Base-by-base conservation (phyloP, 2,113 vertebrate genomes). In the Chamaea fasciata region DNA sequence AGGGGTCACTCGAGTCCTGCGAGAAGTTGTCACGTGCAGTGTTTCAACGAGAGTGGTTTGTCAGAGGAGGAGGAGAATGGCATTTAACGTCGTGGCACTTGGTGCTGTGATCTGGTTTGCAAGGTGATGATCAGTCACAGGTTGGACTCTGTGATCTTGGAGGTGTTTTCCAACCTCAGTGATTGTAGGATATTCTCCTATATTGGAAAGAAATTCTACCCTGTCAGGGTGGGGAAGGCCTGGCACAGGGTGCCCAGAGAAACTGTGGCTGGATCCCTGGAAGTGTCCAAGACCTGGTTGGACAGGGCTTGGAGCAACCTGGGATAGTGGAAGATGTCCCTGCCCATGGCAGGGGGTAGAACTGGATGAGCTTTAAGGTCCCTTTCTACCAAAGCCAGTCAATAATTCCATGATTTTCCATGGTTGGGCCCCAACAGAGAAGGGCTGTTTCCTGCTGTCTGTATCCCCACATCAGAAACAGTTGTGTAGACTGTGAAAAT, bases 221-320 rank as follows among this genome's bases (percentile, higher is more conserved):
- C 46, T 69, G 46, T 2, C 22, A 52, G 33, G 22, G 18, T 69
- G 55, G 6, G 2, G 2, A 42, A 13, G 31, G 19, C 69, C 19
- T 65, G 50, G 26, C 52, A 67, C 26, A 26, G 71, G 12, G 16
- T 65, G 19, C 19, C 42, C 42, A n/a, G 30, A 42, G 83, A 1
- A 68, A 26, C 53, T 86, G 44, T 14, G 71, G 52, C 83, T 80
- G n/a, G 21, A 35, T 86, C 71, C 16, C 44, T 86, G 44, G 31
- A 0, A 67, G 26, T 35, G 44, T 2, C 37, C 31, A 26, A 59
- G 35, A 26, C 31, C 21, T 12, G 46, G 31, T 1, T 68, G 35
- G 50, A 30, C 1, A 0, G 30, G 19, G 42, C 4, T 35, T 24
- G 52, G 44, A 86, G 46, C 44, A 22, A 0, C 7, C 22, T 68